Percentiles rank a stretch among this genome's conserved stretches.
These are phyloP conservation scores for Pampus argenteus DNA, from an alignment of 2,797 vertebrate species.

Conservation along the genomic window DNA sequence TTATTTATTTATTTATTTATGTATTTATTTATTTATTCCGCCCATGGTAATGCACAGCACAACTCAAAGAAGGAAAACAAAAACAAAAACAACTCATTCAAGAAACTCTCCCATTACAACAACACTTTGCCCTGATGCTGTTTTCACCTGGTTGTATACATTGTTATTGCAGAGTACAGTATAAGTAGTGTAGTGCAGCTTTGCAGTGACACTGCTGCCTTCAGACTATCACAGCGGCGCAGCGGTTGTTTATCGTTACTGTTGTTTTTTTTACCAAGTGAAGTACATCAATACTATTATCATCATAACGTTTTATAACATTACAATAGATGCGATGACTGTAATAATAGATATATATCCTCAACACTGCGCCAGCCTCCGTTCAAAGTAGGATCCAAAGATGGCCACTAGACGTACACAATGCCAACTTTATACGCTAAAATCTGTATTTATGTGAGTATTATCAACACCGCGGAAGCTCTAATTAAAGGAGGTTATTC, in stretches of 20 bases:
- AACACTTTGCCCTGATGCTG: too few relatives aligned
- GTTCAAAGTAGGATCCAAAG: slow-evolving; percentile 67
- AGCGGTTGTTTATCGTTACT: not conserved
- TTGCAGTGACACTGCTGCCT: not conserved
- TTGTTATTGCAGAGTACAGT: not conserved
- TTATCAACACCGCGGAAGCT: fast-evolving
- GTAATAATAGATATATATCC: slow-evolving; percentile 16
- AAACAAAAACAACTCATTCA: too few relatives aligned
- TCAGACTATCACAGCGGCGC: not conserved
- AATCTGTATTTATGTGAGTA: not conserved
- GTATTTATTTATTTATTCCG: too few relatives aligned
- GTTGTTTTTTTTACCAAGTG: not conserved
- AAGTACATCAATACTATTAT: not conserved
- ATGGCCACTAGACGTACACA: slow-evolving; percentile 68
- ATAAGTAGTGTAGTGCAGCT: not conserved
- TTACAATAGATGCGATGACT: not conserved
- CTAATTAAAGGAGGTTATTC: fast-evolving
- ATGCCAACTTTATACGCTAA: slow-evolving; percentile 59
- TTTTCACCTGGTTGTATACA: not conserved
- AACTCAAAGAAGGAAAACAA: too few relatives aligned
- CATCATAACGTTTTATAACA: not conserved
- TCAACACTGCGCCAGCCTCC: slow-evolving; percentile 40
- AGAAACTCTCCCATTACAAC: too few relatives aligned
- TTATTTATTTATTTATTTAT: too few relatives aligned
- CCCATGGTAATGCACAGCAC: too few relatives aligned